Conservation (phyloP, 2,888 invertebrate genomes). For the Pristionchus arcanus region DNA sequence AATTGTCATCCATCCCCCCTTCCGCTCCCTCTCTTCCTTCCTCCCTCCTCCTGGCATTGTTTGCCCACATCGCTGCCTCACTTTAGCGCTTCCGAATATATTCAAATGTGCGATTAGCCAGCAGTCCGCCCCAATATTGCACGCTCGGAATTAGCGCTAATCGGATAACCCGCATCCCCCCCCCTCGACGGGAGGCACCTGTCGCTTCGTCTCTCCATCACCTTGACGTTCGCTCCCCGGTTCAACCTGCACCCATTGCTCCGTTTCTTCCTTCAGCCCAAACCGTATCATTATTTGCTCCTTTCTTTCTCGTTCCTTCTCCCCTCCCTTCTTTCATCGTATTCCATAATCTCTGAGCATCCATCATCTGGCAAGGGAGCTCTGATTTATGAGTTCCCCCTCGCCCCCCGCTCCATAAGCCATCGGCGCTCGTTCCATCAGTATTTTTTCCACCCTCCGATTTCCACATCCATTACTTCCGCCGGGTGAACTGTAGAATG, state of each 20-base stretch:
- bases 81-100: background rate
- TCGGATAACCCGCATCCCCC: background rate
- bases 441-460: background rate
- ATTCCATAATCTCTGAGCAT: conserved; percentile 22
- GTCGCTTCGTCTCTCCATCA: background rate
- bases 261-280: background rate
- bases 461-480: background rate
- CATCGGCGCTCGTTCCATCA: background rate
- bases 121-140: background rate
- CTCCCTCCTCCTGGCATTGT: background rate
- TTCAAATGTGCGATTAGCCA: background rate
- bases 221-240: background rate
- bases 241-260: background rate
- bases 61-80: background rate
- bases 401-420: background rate
- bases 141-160: background rate
- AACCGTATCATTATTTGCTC: background rate
- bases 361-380: background rate
- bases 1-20: background rate
- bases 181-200: background rate
- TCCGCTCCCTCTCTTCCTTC: background rate
- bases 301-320: background rate
- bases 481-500: too few species aligned
- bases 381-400: conserved; percentile 35
- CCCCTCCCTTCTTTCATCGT: conserved; percentile 3